These are phyloP conservation scores for Scaptomyza cyrtandrae DNA, from an alignment of 2,888 invertebrate genomes.

Conservation along the genomic window DNA sequence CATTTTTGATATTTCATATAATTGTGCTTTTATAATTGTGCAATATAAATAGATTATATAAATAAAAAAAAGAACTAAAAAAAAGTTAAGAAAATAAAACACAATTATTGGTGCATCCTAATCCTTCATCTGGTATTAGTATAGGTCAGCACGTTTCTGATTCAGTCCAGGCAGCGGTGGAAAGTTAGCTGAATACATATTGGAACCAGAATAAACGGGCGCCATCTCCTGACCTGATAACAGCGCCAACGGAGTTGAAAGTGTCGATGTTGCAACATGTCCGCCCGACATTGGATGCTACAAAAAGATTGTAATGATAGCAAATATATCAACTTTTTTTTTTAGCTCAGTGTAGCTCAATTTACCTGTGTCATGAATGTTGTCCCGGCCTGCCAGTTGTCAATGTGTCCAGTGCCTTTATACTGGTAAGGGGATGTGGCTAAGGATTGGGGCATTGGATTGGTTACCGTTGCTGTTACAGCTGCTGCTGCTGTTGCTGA, in stretches of 20 bases:
- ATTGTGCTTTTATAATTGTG: too few species aligned
- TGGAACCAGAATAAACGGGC: constrained; percentile 19
- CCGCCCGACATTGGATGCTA: constrained; percentile 17
- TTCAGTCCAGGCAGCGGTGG: constrained; percentile 54
- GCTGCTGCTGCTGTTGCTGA: too few species aligned
- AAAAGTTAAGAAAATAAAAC: background rate
- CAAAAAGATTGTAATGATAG: too few species aligned
- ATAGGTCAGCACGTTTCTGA: constrained; percentile 25
- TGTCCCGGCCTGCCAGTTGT: constrained; percentile 11
- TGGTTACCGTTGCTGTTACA: background rate
- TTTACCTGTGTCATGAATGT: constrained; percentile 16
- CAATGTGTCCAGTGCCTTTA: background rate
- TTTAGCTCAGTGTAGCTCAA: background rate
- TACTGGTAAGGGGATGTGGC: background rate
- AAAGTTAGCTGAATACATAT: constrained; percentile 43
- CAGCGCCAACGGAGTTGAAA: background rate
- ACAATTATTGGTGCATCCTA: background rate
- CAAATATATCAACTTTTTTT: too few species aligned
- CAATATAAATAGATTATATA: too few species aligned
- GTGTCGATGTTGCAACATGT: too few species aligned
- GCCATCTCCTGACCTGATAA: constrained; percentile 15
- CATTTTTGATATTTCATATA: background rate
- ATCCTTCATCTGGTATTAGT: background rate
- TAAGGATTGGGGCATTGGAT: background rate
- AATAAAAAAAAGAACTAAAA: background rate